phyloP scores from a whole-genome alignment of 2,113 vertebrate species.

The Dascyllus trimaculatus region DNA sequence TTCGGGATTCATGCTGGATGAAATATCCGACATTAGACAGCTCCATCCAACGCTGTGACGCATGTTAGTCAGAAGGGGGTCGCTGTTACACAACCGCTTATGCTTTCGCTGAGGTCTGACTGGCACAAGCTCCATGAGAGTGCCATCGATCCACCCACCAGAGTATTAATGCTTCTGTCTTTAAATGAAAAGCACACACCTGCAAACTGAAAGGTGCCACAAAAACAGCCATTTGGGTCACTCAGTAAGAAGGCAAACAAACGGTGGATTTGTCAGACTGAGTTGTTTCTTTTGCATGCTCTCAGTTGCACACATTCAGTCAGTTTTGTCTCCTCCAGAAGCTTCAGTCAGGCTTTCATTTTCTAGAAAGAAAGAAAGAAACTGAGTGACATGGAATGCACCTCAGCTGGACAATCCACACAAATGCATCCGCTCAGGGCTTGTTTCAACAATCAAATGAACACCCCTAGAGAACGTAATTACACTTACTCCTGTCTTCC shows the following conservation, averaged over 20 bases:
- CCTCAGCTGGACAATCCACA: background rate
- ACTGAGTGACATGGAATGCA: constrained; percentile 27
- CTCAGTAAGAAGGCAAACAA: constrained; percentile 25
- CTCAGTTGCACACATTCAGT: constrained; percentile 4
- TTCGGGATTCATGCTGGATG: constrained; percentile 20
- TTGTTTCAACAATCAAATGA: constrained; percentile 67
- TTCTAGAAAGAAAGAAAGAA: background rate
- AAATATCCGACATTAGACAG: constrained; percentile 25
- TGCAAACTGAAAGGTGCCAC: background rate
- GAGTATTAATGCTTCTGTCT: constrained; percentile 16
- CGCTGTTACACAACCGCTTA: constrained; percentile 31
- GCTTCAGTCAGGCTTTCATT: background rate
- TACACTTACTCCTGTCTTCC: constrained; percentile 48
- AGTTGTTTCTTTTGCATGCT: background rate
- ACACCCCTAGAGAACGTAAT: constrained; percentile 49
- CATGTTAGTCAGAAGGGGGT: constrained; percentile 40
- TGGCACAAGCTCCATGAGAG: constrained; percentile 11
- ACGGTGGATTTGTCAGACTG: constrained; percentile 19
- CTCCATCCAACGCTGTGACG: constrained; percentile 43
- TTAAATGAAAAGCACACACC: constrained; percentile 4
- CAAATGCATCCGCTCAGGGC: constrained; percentile 39
- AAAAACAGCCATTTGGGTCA: constrained; percentile 20
- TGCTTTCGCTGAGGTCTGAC: constrained; percentile 20
- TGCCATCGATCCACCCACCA: constrained; percentile 20
- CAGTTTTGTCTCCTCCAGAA: constrained; percentile 10